Conservation (phyloP, 1,140 invertebrate genomes). For the Sipha flava region DNA sequence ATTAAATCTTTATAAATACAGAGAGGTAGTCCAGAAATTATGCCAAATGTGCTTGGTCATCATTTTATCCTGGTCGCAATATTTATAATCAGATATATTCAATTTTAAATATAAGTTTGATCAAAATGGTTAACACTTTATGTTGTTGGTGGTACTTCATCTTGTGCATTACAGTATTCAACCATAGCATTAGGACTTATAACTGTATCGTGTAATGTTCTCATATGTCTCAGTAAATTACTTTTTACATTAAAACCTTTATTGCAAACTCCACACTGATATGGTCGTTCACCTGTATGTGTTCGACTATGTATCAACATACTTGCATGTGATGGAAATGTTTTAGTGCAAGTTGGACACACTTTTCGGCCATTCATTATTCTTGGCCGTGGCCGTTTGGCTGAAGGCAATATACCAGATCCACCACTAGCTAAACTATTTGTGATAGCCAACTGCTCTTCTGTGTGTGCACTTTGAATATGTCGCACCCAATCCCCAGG, state of each 20-base stretch:
- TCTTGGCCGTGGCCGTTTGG: neutral
- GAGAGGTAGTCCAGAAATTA: no score
- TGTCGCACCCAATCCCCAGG: constrained; percentile 76
- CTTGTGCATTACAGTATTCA: constrained; percentile 19
- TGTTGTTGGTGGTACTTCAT: constrained; percentile 14
- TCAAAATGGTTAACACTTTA: neutral
- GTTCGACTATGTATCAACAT: constrained; percentile 53
- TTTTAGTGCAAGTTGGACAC: constrained; percentile 62
- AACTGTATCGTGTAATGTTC: constrained; percentile 47
- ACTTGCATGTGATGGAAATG: constrained; percentile 65
- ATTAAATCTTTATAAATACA: no score
- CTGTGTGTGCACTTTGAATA: constrained; percentile 71
- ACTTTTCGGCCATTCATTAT: constrained; percentile 50
- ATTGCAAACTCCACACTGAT: constrained; percentile 62
- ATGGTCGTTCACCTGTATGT: constrained; percentile 52
- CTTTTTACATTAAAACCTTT: constrained; percentile 72
- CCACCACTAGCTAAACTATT: constrained; percentile 62
- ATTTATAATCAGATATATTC: neutral
- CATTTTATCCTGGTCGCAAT: no score
- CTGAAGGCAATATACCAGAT: constrained; percentile 42
- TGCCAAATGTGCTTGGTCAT: no score
- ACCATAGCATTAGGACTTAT: constrained; percentile 31
- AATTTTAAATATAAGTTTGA: neutral
- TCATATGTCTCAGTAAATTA: constrained; percentile 60
- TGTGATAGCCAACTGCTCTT: constrained; percentile 68